Evolutionary conservation across 2,113 vertebrate genomes (phyloP).

Genomic region (Rostratula benghalensis): DNA sequence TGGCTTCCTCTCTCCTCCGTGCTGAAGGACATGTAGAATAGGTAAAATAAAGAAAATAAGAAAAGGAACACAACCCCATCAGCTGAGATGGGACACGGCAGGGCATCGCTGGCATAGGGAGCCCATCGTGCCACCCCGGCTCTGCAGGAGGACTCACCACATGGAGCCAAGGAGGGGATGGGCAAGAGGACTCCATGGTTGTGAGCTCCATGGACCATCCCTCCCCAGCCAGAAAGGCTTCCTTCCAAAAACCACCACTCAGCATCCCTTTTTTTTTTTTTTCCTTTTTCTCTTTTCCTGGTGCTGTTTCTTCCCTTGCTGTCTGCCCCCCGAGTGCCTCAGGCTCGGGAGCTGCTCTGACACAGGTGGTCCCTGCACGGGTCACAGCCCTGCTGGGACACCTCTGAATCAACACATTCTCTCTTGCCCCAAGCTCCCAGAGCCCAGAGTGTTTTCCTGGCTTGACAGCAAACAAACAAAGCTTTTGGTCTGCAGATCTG

Average conservation of each 20-base stretch:
- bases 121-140: accelerated
- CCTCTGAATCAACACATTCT: accelerated
- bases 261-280: not conserved
- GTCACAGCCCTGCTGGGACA: not conserved
- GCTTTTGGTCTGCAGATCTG: not conserved
- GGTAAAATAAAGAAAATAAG: constrained; percentile 37
- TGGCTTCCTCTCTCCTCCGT: constrained; percentile 28
- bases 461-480: not conserved
- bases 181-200: not conserved
- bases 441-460: accelerated
- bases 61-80: not conserved
- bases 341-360: accelerated
- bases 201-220: not conserved
- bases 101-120: not conserved
- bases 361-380: accelerated
- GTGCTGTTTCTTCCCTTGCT: not conserved
- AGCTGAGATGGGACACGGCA: not conserved
- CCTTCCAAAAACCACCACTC: not conserved
- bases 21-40: not conserved
- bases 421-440: accelerated
- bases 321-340: not conserved
- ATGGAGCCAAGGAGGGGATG: accelerated
- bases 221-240: not conserved
- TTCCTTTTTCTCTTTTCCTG: not conserved
- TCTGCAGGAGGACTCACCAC: no score